Conservation (phyloP, 2,797 vertebrate species). For the Buceros bicornis region DNA sequence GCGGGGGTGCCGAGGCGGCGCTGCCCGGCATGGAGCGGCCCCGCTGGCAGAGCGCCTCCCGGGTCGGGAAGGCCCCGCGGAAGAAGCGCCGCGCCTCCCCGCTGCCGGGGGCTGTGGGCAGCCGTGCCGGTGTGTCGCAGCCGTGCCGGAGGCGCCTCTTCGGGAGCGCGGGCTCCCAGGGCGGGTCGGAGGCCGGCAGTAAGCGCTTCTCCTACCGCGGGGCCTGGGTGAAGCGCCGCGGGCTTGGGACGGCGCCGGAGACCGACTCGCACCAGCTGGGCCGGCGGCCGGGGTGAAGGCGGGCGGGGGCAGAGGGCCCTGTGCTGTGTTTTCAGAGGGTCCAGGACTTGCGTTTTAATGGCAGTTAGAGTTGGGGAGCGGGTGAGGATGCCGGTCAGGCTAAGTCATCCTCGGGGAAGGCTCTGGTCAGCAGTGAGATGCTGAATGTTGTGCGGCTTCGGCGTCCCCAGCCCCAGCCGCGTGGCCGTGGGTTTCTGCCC, state of each 20-base stretch:
- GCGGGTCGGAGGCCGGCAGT: not conserved
- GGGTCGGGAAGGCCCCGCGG: not conserved
- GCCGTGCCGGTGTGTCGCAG: not conserved
- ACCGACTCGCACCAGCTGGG: too few relatives aligned
- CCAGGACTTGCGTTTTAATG: accelerated
- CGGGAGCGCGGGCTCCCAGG: not conserved
- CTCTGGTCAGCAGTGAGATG: accelerated
- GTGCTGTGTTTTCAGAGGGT: accelerated
- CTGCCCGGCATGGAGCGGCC: not conserved
- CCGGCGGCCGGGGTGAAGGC: not conserved
- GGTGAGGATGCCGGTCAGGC: accelerated
- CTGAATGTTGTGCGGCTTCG: accelerated
- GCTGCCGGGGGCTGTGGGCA: not conserved
- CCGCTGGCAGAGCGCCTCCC: not conserved
- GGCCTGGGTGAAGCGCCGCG: not conserved
- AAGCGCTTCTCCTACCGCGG: not conserved
- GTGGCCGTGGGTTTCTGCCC: accelerated
- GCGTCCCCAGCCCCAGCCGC: accelerated
- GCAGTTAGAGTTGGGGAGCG: accelerated
- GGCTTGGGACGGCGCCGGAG: not conserved
- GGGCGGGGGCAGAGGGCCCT: not conserved
- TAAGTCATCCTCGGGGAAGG: not conserved
- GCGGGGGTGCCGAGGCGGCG: not conserved
- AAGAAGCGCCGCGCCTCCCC: not conserved
- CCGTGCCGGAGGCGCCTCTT: not conserved